A percentile compares a stretch with the other conserved stretches of the same genome.
Conservation (phyloP, 2,113 vertebrate genomes). For the Rhinoptilus africanus region DNA sequence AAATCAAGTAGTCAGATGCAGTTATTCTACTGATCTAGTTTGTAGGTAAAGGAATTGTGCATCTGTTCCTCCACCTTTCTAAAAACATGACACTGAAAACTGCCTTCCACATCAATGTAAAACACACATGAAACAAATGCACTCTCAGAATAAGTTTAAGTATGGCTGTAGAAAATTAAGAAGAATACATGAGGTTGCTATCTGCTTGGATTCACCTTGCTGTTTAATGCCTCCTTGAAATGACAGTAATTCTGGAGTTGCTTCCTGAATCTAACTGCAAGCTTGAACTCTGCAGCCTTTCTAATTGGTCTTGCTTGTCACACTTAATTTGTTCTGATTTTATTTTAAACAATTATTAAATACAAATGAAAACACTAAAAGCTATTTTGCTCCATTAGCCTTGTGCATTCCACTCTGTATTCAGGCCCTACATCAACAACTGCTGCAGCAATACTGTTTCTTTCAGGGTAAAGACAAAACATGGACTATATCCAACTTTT, state of each 20-base stretch:
- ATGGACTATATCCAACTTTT: conserved; percentile 79
- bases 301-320: conserved; percentile 50
- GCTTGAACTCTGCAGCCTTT: conserved; percentile 36
- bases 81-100: background rate
- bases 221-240: background rate
- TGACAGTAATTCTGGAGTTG: background rate
- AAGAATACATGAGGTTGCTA: background rate
- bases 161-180: background rate
- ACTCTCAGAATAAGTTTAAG: background rate
- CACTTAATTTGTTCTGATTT: conserved; percentile 61
- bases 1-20: background rate
- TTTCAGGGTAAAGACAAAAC: conserved; percentile 74
- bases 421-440: conserved; percentile 62
- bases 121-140: background rate
- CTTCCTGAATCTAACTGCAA: background rate
- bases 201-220: conserved; percentile 2
- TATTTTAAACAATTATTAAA: conserved; percentile 69
- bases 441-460: conserved; percentile 70
- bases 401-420: conserved; percentile 20
- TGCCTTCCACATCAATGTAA: background rate
- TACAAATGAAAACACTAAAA: conserved; percentile 66
- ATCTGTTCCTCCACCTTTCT: background rate
- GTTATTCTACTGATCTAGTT: conserved; percentile 5
- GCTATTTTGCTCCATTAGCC: conserved; percentile 62
- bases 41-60: background rate